phyloP scores from a whole-genome alignment of 2,888 invertebrate genomes.

The Drosophila testacea region DNA sequence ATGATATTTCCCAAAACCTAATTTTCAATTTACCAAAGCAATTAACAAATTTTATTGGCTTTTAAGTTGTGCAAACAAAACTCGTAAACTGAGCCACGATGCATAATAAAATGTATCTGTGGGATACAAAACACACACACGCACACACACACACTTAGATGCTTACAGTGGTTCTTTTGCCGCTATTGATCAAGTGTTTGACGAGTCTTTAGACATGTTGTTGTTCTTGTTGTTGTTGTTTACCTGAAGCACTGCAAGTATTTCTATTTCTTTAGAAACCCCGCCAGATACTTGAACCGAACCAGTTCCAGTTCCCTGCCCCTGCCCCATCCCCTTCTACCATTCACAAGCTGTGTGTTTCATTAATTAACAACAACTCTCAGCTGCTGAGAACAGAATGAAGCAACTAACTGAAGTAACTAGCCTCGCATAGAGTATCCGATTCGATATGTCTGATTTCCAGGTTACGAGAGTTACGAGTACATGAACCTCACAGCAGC shows the following conservation, averaged over 20 bases:
- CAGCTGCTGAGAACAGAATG: constrained; percentile 15
- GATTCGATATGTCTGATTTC: constrained; percentile 59
- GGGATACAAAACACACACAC: constrained; percentile 42
- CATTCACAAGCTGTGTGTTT: constrained; percentile 39
- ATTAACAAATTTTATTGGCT: constrained; percentile 80
- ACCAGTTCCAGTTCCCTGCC: constrained; percentile 42
- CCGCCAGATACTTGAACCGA: constrained; percentile 27
- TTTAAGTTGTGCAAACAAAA: constrained; percentile 74
- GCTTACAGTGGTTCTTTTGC: constrained; percentile 21
- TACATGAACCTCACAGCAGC: constrained; percentile 18
- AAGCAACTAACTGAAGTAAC: constrained; percentile 36
- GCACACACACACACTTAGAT: background rate
- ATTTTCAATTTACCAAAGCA: constrained; percentile 80
- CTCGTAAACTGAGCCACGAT: constrained; percentile 26
- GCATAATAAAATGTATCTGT: constrained; percentile 63
- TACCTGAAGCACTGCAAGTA: constrained; percentile 54
- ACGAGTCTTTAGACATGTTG: constrained; percentile 51
- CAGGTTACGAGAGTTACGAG: constrained; percentile 9
- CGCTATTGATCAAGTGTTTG: constrained; percentile 77
- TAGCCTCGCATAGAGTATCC: constrained; percentile 45
- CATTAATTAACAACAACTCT: constrained; percentile 60
- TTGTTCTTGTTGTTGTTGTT: constrained; percentile 26
- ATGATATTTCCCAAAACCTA: constrained; percentile 72
- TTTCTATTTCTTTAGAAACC: constrained; percentile 52
- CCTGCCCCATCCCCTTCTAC: background rate